Evolutionary conservation across 1,140 invertebrate genomes (phyloP).

Genomic region (Lamellibrachia luymesi): DNA sequence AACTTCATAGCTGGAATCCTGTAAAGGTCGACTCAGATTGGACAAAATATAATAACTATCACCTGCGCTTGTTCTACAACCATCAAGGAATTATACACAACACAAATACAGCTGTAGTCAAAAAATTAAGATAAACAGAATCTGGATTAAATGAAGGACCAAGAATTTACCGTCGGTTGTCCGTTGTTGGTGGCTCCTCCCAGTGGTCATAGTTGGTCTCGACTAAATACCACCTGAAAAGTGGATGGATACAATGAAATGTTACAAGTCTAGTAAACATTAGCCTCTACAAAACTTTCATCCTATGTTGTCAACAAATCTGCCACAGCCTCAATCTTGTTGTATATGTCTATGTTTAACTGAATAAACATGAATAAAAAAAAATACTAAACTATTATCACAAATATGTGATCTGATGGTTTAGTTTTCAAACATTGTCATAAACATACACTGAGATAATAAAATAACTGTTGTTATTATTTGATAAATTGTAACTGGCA

Average conservation of each 20-base stretch:
- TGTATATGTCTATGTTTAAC: neutral
- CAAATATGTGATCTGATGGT: too few species aligned
- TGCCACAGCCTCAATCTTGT: neutral
- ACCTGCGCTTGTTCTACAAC: neutral
- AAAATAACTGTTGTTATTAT: too few species aligned
- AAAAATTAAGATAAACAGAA: neutral
- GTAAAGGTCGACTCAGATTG: conserved; percentile 13
- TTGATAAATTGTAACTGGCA: too few species aligned
- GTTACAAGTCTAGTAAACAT: neutral
- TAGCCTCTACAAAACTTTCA: neutral
- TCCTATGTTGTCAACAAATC: neutral
- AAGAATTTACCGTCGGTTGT: conserved; percentile 39
- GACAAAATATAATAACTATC: neutral
- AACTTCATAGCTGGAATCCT: conserved; percentile 40
- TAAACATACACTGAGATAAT: too few species aligned
- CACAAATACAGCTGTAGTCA: too few species aligned
- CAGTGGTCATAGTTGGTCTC: conserved; percentile 53
- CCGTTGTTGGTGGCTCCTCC: conserved; percentile 37
- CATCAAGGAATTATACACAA: too few species aligned
- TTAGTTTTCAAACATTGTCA: too few species aligned
- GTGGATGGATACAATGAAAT: neutral
- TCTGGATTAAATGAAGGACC: neutral
- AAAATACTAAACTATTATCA: too few species aligned
- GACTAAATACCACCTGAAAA: conserved; percentile 45
- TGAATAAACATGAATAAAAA: too few species aligned